Evolutionary conservation across 1,140 invertebrate genomes (phyloP), one percentile per base, ranked within the genome.

Genomic region (Ylistrum balloti): DNA sequence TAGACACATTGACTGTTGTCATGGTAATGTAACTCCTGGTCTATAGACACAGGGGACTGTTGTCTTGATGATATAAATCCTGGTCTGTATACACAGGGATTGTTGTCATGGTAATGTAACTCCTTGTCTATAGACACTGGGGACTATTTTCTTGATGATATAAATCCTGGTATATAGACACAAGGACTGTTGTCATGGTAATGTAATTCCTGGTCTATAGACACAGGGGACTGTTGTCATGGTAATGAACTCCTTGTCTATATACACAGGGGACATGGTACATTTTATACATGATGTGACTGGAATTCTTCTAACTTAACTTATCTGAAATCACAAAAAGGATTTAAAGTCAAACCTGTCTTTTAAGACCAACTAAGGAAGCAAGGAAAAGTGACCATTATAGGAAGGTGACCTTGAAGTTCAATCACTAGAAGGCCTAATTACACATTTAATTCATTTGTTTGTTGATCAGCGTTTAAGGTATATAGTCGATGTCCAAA

Each of bases 191-290:
- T 74, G n/a, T 28, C n/a, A 28, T 74, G 5, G 3, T 45, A 17
- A 45, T 45, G 20, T 45, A 45, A 9, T 17, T 38, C 35, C 35
- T n/a, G n/a, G 56, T 74, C 35, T 74, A 74, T 74, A 74, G 56
- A 74, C 56, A 74, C 56, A 74, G 56, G 56, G 56, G 56, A 28
- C 56, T 74, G 56, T 74, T 74, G n/a, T 28, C 56, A 74, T n/a
- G n/a, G 56, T 74, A n/a, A 74, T n/a, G 28, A 28, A 74, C 41
- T 56, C 45, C 22, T 56, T 7, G 45, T 56, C 35, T 56, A 56
- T 56, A 56, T 2, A 56, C 45, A 56, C 45, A 56, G 45, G 45
- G n/a, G n/a, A n/a, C n/a, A n/a, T n/a, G n/a, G n/a, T n/a, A n/a
- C n/a, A n/a, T n/a, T n/a, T n/a, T n/a, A n/a, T n/a, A n/a, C n/a